Percentiles rank a stretch among this genome's conserved stretches.
These are phyloP conservation scores for Sclerurus mexicanus DNA, from an alignment of 2,113 vertebrate species.

Conservation along the genomic window DNA sequence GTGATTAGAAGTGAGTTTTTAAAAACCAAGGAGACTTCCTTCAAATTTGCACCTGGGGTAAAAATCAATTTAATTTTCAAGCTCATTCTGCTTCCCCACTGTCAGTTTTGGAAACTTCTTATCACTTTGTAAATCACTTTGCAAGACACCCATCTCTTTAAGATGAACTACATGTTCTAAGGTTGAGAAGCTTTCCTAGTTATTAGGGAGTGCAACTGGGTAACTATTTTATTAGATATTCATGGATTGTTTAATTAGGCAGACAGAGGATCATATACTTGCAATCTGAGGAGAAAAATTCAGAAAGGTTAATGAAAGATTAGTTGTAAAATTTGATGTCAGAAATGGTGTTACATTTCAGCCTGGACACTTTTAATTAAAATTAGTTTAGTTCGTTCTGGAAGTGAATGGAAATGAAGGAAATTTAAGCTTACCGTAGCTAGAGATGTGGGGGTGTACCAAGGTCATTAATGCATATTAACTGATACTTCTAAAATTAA, in stretches of 20 bases:
- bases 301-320: neutral
- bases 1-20: neutral
- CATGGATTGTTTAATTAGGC: neutral
- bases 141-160: neutral
- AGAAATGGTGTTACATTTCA: neutral
- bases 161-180: neutral
- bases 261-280: neutral
- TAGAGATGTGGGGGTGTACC: neutral
- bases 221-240: neutral
- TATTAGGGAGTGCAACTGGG: neutral
- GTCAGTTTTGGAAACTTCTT: neutral
- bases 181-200: neutral
- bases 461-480: constrained; percentile 1
- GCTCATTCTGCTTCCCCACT: neutral
- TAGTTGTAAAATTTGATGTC: neutral
- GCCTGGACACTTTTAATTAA: neutral
- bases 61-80: neutral
- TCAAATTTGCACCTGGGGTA: neutral
- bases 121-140: neutral
- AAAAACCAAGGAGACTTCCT: neutral
- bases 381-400: neutral
- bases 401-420: neutral
- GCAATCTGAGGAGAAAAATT: neutral
- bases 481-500: neutral
- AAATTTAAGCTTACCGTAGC: neutral